These are phyloP conservation scores for Dugesia japonica DNA, from an alignment of 2,888 invertebrate genomes.

Conservation along the genomic window DNA sequence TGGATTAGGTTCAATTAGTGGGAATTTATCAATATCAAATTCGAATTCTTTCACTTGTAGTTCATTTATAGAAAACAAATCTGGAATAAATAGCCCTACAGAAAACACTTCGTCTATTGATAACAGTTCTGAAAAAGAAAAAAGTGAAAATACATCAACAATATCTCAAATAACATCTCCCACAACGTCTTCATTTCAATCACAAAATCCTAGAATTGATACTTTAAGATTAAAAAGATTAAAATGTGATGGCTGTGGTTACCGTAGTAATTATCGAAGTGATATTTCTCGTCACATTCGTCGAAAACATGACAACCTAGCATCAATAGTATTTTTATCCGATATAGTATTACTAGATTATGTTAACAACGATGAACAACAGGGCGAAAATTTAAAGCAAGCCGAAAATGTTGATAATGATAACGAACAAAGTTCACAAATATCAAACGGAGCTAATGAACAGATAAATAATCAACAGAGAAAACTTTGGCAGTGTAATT, in stretches of 20 bases:
- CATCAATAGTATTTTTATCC: constrained; percentile 37
- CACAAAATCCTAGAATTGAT: constrained; percentile 30
- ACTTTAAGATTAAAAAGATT: constrained; percentile 57
- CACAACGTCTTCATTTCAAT: neutral
- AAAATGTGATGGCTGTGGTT: constrained; percentile 80
- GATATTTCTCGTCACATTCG: constrained; percentile 87
- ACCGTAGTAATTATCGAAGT: constrained; percentile 87
- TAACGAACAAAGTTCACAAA: neutral
- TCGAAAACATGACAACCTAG: constrained; percentile 39
- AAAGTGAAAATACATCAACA: neutral
- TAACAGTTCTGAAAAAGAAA: neutral
- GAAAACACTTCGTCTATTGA: neutral
- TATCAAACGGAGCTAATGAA: neutral
- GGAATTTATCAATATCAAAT: neutral
- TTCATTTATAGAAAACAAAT: neutral
- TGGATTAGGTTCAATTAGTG: neutral
- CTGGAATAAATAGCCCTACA: neutral
- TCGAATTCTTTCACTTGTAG: neutral
- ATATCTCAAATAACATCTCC: neutral
- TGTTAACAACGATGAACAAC: constrained; percentile 30
- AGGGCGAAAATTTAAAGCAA: constrained; percentile 1
- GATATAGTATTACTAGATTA: constrained; percentile 35
- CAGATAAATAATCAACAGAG: neutral
- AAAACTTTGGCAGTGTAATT: constrained; percentile 20
- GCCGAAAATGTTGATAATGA: neutral